Percentiles rank a stretch among this genome's conserved stretches.
phyloP scores from a whole-genome alignment of 2,888 invertebrate species.

The Allygus modestus region DNA sequence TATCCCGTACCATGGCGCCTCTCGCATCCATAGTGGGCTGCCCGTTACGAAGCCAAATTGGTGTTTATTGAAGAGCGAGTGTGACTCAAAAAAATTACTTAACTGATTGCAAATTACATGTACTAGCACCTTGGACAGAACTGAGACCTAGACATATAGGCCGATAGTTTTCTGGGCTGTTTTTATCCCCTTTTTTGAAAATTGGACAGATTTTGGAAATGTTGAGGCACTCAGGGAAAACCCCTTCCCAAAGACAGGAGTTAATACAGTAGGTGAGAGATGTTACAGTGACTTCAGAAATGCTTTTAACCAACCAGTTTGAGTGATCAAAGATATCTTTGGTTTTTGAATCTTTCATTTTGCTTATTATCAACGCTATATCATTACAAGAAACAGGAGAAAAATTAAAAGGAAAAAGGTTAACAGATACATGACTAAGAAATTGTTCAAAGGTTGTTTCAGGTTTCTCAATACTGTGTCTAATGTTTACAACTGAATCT shows the following conservation, averaged over 20 bases:
- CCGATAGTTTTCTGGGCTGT: too few species aligned
- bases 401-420: neutral
- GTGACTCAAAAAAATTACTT: neutral
- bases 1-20: neutral
- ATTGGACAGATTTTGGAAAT: neutral
- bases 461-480: neutral
- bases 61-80: conserved; percentile 1
- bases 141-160: neutral
- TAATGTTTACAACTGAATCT: neutral
- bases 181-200: neutral
- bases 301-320: neutral
- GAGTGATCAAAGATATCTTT: neutral
- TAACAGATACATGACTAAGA: neutral
- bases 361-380: neutral
- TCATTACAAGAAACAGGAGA: neutral
- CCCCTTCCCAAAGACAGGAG: neutral
- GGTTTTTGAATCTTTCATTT: conserved; percentile 9
- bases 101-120: neutral
- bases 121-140: conserved; percentile 13
- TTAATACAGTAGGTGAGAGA: neutral
- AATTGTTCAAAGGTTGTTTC: neutral
- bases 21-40: neutral
- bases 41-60: conserved; percentile 3
- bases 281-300: neutral
- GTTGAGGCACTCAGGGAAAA: neutral